Conservation (phyloP, 2,797 vertebrate species). For the Pangasius macronema region DNA sequence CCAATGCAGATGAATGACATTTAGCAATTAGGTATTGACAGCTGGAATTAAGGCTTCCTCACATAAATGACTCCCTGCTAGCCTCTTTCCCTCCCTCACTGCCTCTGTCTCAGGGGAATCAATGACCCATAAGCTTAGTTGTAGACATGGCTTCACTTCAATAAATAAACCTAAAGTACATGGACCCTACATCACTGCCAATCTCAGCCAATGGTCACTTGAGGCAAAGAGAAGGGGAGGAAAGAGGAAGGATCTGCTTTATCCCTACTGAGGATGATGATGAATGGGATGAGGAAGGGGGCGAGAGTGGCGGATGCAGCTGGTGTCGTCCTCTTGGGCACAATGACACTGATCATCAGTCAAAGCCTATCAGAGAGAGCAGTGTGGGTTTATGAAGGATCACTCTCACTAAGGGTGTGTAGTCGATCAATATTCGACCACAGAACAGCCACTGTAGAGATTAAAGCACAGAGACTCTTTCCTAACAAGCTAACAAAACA, state of each 20-base stretch:
- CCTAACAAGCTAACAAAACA: constrained; percentile 17
- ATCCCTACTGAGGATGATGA: constrained; percentile 49
- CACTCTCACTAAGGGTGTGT: constrained; percentile 30
- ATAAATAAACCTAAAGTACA: constrained; percentile 54
- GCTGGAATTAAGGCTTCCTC: constrained; percentile 62
- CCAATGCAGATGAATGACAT: constrained; percentile 48
- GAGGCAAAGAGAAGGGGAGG: not conserved
- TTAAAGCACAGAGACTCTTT: constrained; percentile 23
- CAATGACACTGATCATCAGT: constrained; percentile 56
- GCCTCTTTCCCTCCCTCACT: not conserved
- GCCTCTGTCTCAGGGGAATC: constrained; percentile 26
- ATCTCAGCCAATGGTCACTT: constrained; percentile 35
- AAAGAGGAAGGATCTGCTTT: constrained; percentile 27
- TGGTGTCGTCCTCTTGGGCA: constrained; percentile 40
- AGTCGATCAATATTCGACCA: constrained; percentile 31
- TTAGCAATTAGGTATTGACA: constrained; percentile 53
- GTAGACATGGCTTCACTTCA: constrained; percentile 37
- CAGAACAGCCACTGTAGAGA: constrained; percentile 6
- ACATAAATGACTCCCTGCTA: constrained; percentile 27
- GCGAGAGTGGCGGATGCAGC: constrained; percentile 42
- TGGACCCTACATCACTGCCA: constrained; percentile 47
- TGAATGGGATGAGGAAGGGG: constrained; percentile 48
- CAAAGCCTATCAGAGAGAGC: constrained; percentile 33
- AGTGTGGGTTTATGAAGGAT: constrained; percentile 39
- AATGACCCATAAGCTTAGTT: constrained; percentile 41